Percentiles rank a stretch among this genome's conserved stretches.
These are phyloP conservation scores for Lathamus discolor DNA, from an alignment of 2,113 vertebrate genomes.

Conservation along the genomic window DNA sequence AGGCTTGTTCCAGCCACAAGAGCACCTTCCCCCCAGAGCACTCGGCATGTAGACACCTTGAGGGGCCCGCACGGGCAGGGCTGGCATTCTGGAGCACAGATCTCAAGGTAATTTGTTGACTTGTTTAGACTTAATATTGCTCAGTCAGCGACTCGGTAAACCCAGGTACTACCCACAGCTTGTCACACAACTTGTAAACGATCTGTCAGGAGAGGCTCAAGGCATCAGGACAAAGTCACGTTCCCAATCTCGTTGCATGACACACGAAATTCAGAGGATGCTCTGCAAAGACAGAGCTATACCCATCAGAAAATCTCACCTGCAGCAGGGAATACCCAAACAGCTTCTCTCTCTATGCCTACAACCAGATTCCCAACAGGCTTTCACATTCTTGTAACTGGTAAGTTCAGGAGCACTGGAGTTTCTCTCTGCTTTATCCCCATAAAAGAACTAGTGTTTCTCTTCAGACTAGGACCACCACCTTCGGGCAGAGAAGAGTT, in stretches of 20 bases:
- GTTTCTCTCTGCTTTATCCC: not conserved
- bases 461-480: not conserved
- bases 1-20: not conserved
- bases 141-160: not conserved
- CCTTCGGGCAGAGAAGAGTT: not conserved
- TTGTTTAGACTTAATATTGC: not conserved
- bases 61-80: not conserved
- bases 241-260: not conserved
- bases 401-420: not conserved
- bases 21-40: not conserved
- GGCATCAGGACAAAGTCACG: not conserved
- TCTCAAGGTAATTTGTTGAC: not conserved
- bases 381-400: not conserved
- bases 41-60: rapidly evolving
- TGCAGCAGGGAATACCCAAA: not conserved
- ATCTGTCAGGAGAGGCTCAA: not conserved
- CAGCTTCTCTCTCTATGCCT: not conserved
- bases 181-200: not conserved
- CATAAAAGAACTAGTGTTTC: not conserved
- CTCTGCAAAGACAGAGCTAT: not conserved
- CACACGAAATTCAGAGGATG: not conserved
- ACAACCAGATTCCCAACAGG: not conserved
- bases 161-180: not conserved
- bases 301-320: not conserved
- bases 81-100: not conserved